Base-by-base conservation (phyloP, 2,113 vertebrate genomes). In the Syngnathus floridae region DNA sequence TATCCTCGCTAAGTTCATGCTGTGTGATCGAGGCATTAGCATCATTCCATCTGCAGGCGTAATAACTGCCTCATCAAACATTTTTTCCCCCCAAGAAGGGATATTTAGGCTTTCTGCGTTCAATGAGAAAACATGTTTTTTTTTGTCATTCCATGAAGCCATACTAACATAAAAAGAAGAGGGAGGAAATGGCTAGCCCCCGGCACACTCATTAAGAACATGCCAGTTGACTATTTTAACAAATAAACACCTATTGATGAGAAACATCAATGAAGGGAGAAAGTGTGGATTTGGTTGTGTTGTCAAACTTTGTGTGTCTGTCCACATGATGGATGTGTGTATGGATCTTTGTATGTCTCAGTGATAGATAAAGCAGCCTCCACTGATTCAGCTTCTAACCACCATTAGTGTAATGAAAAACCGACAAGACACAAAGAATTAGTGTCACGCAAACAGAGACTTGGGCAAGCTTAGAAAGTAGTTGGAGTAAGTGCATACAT, bases 401-500 rank as follows among this genome's bases (percentile, higher is more conserved):
- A 78, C 81, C 76, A 84, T 88, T 83, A 80, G 80, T 74, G 57
- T 81, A 89, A 88, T 87, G 84, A 84, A 82, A 84, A 79, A 82
- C 78, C 74, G 71, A 75, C 68, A 65, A 75, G 71, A 76, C 68
- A 67, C 80, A 84, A 87, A 84, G 74, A 81, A 86, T 82, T 75
- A 67, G 64, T 9, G 22, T 40, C 76, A 67, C 75, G 67, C 60
- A 79, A 68, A 76, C 55, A 70, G 11, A 72, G 41, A 72, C 62
- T 17, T 38, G 51, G 48, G 56, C 1, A 13, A 62, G 21, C 37
- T 71, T 21, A 68, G 60, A 70, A 54, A 64, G 57, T n/a, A 49
- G 48, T 19, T n/a, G 48, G 48, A 49, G 19, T 49, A 19, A 49
- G 7, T 49, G 48, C 8, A n/a, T 48, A 7, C 3, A 13, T 3